Evolutionary conservation across 2,113 vertebrate species (phyloP).

Genomic region (Mola mola): DNA sequence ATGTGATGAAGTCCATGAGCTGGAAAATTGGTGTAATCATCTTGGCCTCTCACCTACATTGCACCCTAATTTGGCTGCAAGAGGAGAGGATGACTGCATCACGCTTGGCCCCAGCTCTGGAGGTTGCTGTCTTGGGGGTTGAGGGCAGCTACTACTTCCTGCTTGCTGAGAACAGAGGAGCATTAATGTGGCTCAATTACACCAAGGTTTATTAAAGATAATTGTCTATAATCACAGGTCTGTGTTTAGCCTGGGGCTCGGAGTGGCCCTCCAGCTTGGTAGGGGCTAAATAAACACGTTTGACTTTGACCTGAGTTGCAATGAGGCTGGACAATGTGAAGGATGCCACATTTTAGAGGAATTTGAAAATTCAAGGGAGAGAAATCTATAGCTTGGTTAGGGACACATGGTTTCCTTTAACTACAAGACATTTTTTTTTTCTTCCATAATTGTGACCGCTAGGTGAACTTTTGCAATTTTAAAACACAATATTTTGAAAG

Average conservation of each 20-base stretch:
- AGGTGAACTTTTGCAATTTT: conserved; percentile 15
- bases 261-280: conserved; percentile 27
- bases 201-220: conserved; percentile 72
- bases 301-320: conserved; percentile 47
- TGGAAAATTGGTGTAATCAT: conserved; percentile 75
- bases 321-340: conserved; percentile 5
- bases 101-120: conserved; percentile 44
- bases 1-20: conserved; percentile 69
- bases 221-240: conserved; percentile 70
- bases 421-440: background rate
- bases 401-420: conserved; percentile 1
- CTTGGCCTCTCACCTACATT: conserved; percentile 65
- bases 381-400: background rate
- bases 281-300: conserved; percentile 58
- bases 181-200: conserved; percentile 73
- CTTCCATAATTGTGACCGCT: conserved; percentile 3
- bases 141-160: conserved; percentile 61
- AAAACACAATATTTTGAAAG: conserved; percentile 30
- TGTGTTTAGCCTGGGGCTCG: conserved; percentile 33
- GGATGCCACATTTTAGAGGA: conserved; percentile 15
- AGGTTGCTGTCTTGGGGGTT: conserved; percentile 52
- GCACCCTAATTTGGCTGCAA: conserved; percentile 53
- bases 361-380: conserved; percentile 14
- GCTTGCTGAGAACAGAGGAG: conserved; percentile 49
- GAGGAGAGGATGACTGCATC: conserved; percentile 52